Percentiles rank a stretch among this genome's conserved stretches.
These are phyloP conservation scores for Lepidurus apus DNA, from an alignment of 1,140 invertebrate genomes.

Conservation along the genomic window DNA sequence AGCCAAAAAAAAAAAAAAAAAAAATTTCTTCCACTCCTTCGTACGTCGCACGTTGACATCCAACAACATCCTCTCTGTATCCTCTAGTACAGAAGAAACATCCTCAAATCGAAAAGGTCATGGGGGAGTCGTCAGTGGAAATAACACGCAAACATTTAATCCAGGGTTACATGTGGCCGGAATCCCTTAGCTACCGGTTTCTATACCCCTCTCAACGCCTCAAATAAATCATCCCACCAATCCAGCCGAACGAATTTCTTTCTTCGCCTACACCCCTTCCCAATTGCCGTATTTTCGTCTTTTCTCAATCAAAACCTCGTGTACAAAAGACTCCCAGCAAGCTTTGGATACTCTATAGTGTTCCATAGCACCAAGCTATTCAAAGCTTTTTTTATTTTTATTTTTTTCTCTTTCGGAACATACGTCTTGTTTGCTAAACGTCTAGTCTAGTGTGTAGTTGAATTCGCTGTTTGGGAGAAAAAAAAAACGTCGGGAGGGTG, in stretches of 20 bases:
- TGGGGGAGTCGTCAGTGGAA: not conserved
- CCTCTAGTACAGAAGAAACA: not conserved
- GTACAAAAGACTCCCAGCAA: not conserved
- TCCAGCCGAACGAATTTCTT: not conserved
- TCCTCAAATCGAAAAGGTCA: not conserved
- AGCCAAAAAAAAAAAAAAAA: too few species aligned
- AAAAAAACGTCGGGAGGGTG: not conserved
- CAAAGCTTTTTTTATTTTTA: not conserved
- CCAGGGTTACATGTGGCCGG: not conserved
- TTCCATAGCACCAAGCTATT: not conserved
- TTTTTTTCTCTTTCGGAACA: not conserved
- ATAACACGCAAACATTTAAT: constrained; percentile 1
- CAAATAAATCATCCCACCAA: not conserved
- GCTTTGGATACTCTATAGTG: not conserved
- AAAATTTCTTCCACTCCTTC: not conserved
- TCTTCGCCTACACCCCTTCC: not conserved
- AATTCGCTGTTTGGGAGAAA: not conserved
- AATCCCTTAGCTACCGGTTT: not conserved
- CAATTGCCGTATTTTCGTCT: not conserved
- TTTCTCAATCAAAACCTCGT: not conserved
- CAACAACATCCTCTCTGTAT: not conserved
- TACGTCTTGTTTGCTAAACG: constrained; percentile 5
- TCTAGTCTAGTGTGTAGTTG: not conserved
- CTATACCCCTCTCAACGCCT: not conserved
- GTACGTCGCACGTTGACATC: not conserved